phyloP scores from a whole-genome alignment of 2,888 invertebrate genomes.

The Melinopterus prodromus region DNA sequence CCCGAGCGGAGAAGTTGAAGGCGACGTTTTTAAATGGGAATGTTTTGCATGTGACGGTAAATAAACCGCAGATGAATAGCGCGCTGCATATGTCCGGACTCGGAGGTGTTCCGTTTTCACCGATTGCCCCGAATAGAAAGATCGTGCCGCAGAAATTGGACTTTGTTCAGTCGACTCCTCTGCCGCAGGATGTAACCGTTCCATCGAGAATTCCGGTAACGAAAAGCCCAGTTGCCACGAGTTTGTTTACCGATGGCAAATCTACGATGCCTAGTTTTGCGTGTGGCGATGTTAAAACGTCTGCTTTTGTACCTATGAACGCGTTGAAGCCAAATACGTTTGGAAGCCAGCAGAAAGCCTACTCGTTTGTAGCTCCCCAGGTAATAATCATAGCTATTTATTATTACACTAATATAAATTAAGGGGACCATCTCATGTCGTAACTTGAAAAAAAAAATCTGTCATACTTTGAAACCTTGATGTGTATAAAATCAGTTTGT shows the following conservation, averaged over 20 bases:
- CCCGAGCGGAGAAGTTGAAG: constrained; percentile 64
- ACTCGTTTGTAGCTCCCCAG: background rate
- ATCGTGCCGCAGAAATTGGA: constrained; percentile 28
- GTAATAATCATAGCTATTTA: background rate
- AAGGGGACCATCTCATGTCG: too few species aligned
- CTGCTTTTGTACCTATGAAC: constrained; percentile 18
- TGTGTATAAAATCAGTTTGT: too few species aligned
- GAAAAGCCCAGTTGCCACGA: constrained; percentile 9
- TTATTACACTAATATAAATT: background rate
- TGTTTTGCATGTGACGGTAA: constrained; percentile 64
- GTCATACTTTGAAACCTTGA: too few species aligned
- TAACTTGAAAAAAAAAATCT: too few species aligned
- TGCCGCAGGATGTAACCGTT: constrained; percentile 7
- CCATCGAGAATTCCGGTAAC: background rate
- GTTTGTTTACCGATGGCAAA: background rate
- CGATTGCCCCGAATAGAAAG: constrained; percentile 38
- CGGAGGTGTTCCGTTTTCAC: constrained; percentile 42
- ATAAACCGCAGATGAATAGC: constrained; percentile 59
- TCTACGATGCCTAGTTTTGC: background rate
- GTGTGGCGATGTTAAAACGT: constrained; percentile 29
- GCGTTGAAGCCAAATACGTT: background rate
- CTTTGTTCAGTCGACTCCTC: constrained; percentile 50
- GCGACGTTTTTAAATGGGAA: constrained; percentile 64
- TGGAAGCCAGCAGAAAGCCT: background rate
- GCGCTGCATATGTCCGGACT: constrained; percentile 46